Conservation (phyloP, 1,140 invertebrate species). For the Drosophila lacteicornis region DNA sequence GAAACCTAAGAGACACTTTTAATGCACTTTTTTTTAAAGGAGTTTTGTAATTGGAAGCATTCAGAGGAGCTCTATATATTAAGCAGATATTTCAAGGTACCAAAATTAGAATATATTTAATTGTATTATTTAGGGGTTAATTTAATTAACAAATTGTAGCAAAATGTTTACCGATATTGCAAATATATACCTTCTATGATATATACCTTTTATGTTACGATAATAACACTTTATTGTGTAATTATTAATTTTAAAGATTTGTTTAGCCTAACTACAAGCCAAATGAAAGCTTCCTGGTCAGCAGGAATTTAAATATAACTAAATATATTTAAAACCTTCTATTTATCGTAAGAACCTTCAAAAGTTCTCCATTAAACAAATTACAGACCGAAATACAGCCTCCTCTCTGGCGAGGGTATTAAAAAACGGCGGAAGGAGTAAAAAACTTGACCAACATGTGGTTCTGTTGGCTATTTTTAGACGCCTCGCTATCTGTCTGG, state of each 20-base stretch:
- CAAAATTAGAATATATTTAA: not conserved
- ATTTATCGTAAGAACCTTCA: not conserved
- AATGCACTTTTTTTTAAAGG: not conserved
- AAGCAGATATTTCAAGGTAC: too few species aligned
- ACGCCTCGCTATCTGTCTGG: slow-evolving; percentile 45
- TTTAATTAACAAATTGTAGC: too few species aligned
- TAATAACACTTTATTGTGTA: too few species aligned
- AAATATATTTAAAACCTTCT: not conserved
- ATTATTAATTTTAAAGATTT: too few species aligned
- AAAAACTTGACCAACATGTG: slow-evolving; percentile 78
- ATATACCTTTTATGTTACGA: too few species aligned
- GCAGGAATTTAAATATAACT: too few species aligned
- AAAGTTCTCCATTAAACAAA: not conserved
- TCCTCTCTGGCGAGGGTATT: not conserved
- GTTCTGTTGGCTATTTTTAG: slow-evolving; percentile 70
- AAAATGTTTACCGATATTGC: too few species aligned
- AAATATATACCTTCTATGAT: too few species aligned
- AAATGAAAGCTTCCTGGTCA: too few species aligned
- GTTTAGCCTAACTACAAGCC: too few species aligned
- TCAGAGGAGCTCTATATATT: too few species aligned
- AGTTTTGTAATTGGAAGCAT: not conserved
- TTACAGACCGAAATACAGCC: not conserved
- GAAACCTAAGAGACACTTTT: not conserved
- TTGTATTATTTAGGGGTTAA: not conserved
- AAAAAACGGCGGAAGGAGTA: not conserved